A percentile compares a stretch with the other conserved stretches of the same genome.
Conservation (phyloP, 2,113 vertebrate species). For the Heteronetta atricapilla region DNA sequence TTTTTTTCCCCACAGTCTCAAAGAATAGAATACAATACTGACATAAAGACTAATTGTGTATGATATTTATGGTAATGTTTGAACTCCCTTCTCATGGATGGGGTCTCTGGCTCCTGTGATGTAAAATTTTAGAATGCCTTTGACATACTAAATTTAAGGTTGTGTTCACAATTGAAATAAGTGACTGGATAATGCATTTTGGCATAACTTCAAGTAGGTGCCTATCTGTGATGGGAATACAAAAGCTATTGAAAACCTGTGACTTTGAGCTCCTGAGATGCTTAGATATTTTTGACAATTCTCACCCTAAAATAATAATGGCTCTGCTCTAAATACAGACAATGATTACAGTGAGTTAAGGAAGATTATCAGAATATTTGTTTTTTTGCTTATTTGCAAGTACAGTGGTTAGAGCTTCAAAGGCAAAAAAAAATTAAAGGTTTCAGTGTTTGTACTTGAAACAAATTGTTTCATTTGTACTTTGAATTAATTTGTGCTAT, state of each 20-base stretch:
- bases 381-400: neutral
- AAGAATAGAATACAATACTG: neutral
- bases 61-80: neutral
- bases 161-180: constrained; percentile 21
- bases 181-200: neutral
- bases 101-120: neutral
- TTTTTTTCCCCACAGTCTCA: neutral
- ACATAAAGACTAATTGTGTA: neutral
- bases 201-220: neutral
- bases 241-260: neutral
- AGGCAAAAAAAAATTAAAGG: neutral
- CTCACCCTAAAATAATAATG: neutral
- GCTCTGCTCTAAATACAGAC: neutral
- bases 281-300: neutral
- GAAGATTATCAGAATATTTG: neutral
- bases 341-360: neutral
- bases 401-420: constrained; percentile 38
- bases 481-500: constrained; percentile 77
- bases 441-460: constrained; percentile 57
- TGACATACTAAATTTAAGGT: neutral
- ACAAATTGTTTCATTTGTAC: constrained; percentile 51
- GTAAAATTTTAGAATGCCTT: neutral
- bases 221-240: neutral
- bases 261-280: neutral
- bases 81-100: neutral